Conservation (phyloP, 2,113 vertebrate species). For the Tautogolabrus adspersus region DNA sequence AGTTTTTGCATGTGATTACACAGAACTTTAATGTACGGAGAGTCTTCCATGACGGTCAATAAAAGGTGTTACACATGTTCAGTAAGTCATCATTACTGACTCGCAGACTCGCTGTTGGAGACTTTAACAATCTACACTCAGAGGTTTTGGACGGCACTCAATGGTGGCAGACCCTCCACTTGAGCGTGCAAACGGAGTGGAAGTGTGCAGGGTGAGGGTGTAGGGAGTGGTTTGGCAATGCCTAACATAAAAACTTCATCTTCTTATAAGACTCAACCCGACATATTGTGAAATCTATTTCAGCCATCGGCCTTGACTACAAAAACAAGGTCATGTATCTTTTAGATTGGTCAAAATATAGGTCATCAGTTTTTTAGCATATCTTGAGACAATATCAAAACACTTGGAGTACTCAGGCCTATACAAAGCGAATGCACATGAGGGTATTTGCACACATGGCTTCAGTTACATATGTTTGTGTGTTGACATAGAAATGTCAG, state of each 20-base stretch:
- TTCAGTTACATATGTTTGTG: constrained; percentile 27
- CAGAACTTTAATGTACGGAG: too few species aligned
- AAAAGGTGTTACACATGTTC: too few species aligned
- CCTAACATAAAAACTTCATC: not conserved
- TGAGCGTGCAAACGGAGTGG: too few species aligned
- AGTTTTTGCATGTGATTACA: too few species aligned
- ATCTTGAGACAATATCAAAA: constrained; percentile 26
- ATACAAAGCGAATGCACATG: constrained; percentile 5
- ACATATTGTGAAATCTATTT: constrained; percentile 32
- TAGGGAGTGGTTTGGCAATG: too few species aligned
- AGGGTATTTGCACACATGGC: not conserved
- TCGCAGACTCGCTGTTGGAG: too few species aligned
- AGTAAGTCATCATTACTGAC: too few species aligned
- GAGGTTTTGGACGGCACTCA: too few species aligned
- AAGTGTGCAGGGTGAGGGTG: too few species aligned
- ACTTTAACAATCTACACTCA: too few species aligned
- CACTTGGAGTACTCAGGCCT: constrained; percentile 25
- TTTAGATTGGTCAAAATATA: constrained; percentile 44
- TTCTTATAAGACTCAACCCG: not conserved
- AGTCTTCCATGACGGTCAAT: too few species aligned
- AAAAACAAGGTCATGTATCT: constrained; percentile 45
- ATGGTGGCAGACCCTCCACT: too few species aligned
- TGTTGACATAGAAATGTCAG: not conserved
- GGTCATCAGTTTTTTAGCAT: constrained; percentile 33
- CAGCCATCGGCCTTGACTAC: constrained; percentile 21